Base-by-base conservation (phyloP, 1,140 invertebrate species). In the Pissodes strobi region DNA sequence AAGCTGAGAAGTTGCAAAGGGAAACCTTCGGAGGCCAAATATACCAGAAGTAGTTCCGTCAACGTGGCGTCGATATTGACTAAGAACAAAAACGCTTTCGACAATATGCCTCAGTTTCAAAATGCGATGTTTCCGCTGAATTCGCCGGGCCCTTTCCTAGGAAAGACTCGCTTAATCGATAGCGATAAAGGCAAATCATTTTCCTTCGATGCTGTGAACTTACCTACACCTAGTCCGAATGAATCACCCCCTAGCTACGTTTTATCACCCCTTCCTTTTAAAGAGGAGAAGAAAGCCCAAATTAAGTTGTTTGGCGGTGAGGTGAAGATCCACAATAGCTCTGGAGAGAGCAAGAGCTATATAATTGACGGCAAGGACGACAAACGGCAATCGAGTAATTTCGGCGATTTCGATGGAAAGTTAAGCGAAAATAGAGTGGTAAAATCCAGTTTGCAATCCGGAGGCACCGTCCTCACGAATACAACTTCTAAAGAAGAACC, bases 271-370 rank as follows among this genome's bases (percentile, higher is more conserved):
- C 37, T 69, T 38, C 63, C 61, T 22, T 57, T 76, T 43, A 59
- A 66, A 19, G 66, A 67, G 10, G 67, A 66, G 21, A 75, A 75
- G 55, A 75, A 73, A 43, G 83, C 84, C 43, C 84, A 85, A 0
- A 74, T 89, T 9, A 88, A 90, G 75, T 84, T 91, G 82, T 91
- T 90, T 78, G 89, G 89, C 1, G 89, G 89, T 1, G 87, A 91
- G 80, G 89, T 91, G 0, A 86, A 88, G 73, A 90, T 91, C 57
- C 78, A 73, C 9, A 70, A 71, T 2, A 67, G 67, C 2, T 65
- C 69, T 1, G 86, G 86, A 5, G 87, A 88, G 64, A 86, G 84
- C 0, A 89, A 87, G 43, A 89, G 87, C 1, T 83, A 90, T 78
- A 83, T 86, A 45, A 90, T 90, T 66, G 88, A 90, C 69, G 83